Conservation (phyloP, 92 coral and sea anemone genomes). For the Parazoanthus atlanticus region DNA sequence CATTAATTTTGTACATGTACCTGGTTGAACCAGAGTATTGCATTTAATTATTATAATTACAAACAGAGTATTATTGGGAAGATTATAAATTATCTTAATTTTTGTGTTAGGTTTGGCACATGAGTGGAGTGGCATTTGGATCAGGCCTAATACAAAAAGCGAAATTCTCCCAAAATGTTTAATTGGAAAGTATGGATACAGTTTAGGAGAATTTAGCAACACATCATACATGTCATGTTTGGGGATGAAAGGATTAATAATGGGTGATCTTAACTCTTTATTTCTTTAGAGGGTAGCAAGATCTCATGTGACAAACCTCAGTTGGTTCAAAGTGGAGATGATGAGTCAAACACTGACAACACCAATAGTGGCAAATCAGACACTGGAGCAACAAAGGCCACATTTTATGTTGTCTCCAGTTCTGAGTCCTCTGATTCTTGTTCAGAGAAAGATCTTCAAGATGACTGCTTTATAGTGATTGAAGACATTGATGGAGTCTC, state of each 20-base stretch:
- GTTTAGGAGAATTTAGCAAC: background rate
- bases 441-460: constrained; percentile 8
- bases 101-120: no score
- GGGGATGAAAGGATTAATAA: background rate
- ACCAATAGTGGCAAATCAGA: background rate
- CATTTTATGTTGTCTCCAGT: constrained; percentile 12
- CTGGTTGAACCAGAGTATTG: no score
- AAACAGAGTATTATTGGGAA: no score
- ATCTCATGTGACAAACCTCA: background rate
- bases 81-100: no score
- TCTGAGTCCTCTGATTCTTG: background rate
- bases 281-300: background rate
- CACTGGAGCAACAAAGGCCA: background rate
- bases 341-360: background rate
- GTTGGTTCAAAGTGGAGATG: background rate
- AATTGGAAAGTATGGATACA: no score
- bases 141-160: no score
- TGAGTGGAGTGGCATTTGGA: no score
- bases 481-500: background rate
- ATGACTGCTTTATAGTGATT: background rate
- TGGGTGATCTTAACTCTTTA: no score
- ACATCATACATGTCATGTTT: background rate
- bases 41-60: no score
- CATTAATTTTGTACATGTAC: no score
- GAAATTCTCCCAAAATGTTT: no score